Percentiles rank a stretch among this genome's conserved stretches.
phyloP scores from a whole-genome alignment of 1,140 invertebrate species.

The Drosophila pallidifrons region DNA sequence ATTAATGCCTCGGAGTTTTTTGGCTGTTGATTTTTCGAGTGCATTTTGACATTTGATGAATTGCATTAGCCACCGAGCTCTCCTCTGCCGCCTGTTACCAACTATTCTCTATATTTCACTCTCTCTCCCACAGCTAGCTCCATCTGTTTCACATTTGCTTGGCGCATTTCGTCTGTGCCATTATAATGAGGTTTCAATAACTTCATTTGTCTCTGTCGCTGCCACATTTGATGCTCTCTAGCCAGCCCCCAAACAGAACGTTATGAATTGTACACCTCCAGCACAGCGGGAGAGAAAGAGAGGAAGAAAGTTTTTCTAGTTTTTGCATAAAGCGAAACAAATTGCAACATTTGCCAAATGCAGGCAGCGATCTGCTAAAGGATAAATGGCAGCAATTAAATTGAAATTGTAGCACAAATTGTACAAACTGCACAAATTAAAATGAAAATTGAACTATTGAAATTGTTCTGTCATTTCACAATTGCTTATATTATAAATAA shows the following conservation, averaged over 20 bases:
- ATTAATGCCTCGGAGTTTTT: conserved; percentile 70
- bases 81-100: background rate
- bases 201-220: conserved; percentile 79
- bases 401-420: conserved; percentile 2
- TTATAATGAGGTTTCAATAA: conserved; percentile 81
- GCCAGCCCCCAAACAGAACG: conserved; percentile 12
- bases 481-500: background rate
- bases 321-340: conserved; percentile 33
- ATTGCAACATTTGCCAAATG: conserved; percentile 36
- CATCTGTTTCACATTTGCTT: conserved; percentile 50
- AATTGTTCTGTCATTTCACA: background rate
- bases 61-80: conserved; percentile 56
- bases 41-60: conserved; percentile 82
- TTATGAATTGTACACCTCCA: conserved; percentile 6
- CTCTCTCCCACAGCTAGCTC: conserved; percentile 14
- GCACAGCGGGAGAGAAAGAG: background rate
- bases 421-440: background rate
- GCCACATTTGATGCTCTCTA: conserved; percentile 54
- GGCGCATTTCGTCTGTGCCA: conserved; percentile 50
- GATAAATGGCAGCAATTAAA: conserved; percentile 14
- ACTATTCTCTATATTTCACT: conserved; percentile 29
- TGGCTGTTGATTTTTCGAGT: conserved; percentile 78
- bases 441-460: background rate
- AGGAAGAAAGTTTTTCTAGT: conserved; percentile 16
- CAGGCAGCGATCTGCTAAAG: background rate